Evolutionary conservation across 2,888 invertebrate genomes (phyloP).

Genomic region (Hofmannophila pseudospretella): DNA sequence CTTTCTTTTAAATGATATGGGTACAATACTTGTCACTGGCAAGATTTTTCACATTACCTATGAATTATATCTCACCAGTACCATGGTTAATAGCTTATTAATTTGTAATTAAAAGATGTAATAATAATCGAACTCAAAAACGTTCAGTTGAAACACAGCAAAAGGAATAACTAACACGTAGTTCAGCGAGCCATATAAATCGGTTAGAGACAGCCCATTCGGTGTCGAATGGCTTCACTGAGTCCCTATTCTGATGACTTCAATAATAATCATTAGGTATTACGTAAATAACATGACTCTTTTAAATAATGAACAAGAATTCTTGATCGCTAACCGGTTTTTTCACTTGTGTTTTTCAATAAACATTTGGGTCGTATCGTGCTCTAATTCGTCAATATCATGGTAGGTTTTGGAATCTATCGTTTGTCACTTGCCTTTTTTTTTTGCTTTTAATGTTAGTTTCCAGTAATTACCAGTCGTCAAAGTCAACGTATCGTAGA

Average conservation of each 20-base stretch:
- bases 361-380: neutral
- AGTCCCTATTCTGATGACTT: conserved; percentile 38
- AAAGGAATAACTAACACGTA: conserved; percentile 24
- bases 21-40: no score
- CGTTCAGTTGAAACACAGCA: neutral
- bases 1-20: neutral
- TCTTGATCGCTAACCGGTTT: neutral
- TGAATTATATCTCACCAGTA: no score
- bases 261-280: neutral
- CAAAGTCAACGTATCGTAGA: no score
- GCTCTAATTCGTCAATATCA: neutral
- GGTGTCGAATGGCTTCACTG: conserved; percentile 46
- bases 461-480: no score
- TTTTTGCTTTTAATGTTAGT: no score
- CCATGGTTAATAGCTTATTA: no score
- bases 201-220: conserved; percentile 55
- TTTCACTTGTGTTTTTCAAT: conserved; percentile 1
- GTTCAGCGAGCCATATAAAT: conserved; percentile 51
- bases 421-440: no score
- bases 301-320: neutral
- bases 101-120: neutral
- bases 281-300: neutral
- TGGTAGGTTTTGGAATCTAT: no score
- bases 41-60: no score
- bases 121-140: neutral